Percentiles rank a stretch among this genome's conserved stretches.
These are phyloP conservation scores for Epirrhoe alternata DNA, from an alignment of 2,888 invertebrate genomes.

Conservation along the genomic window DNA sequence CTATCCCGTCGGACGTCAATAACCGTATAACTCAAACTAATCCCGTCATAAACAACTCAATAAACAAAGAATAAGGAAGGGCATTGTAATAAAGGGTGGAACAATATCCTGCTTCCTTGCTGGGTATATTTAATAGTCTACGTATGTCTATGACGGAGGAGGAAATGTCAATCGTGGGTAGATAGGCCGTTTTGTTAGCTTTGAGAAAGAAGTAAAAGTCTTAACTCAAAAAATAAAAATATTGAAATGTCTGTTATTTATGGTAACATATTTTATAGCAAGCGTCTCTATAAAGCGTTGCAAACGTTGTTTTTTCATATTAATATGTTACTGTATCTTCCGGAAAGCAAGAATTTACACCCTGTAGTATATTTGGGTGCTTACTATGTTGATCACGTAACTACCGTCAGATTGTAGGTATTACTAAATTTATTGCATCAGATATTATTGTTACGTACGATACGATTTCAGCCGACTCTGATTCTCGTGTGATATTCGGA, in stretches of 20 bases:
- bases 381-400: constrained; percentile 39
- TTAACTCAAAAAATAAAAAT: too few relatives aligned
- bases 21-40: constrained; percentile 18
- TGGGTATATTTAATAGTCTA: too few relatives aligned
- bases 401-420: constrained; percentile 15
- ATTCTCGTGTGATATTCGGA: too few relatives aligned
- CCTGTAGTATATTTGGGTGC: background rate
- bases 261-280: too few relatives aligned
- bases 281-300: too few relatives aligned
- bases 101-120: background rate
- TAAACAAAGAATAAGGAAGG: constrained; percentile 26
- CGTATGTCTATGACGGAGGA: too few relatives aligned
- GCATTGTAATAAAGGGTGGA: constrained; percentile 7
- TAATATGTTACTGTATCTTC: too few relatives aligned
- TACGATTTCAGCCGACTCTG: background rate
- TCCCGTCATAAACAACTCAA: constrained; percentile 36
- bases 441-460: constrained; percentile 5
- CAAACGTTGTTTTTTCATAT: too few relatives aligned
- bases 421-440: constrained; percentile 9
- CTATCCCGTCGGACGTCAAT: background rate
- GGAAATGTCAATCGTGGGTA: too few relatives aligned
- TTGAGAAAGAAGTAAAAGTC: too few relatives aligned
- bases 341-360: background rate
- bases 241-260: too few relatives aligned
- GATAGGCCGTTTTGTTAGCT: too few relatives aligned